These are phyloP conservation scores for Sabatieria punctata DNA, from an alignment of 2,888 invertebrate genomes.

Conservation along the genomic window DNA sequence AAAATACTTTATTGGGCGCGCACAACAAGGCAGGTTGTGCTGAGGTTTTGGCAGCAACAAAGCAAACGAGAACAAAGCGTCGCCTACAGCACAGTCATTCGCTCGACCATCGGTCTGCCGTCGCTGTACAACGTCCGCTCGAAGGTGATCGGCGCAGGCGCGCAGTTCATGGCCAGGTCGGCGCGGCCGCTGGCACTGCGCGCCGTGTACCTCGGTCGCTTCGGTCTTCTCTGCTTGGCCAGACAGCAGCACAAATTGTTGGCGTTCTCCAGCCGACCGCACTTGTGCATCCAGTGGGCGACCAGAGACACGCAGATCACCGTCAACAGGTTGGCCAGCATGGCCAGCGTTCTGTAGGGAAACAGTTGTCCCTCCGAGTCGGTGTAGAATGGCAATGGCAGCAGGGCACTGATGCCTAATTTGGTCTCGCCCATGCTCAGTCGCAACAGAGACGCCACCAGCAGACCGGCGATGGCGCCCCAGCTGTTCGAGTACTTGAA, in stretches of 20 bases:
- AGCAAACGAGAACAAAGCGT: too few species aligned
- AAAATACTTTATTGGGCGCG: too few species aligned
- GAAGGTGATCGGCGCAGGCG: background rate
- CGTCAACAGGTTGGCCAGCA: conserved; percentile 25
- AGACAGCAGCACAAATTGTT: background rate
- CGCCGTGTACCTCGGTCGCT: background rate
- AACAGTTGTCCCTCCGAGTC: conserved; percentile 27
- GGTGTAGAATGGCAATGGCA: conserved; percentile 18
- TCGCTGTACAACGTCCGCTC: too few species aligned
- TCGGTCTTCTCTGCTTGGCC: background rate
- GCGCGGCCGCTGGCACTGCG: background rate
- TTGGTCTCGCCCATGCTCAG: conserved; percentile 23
- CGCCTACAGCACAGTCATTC: too few species aligned
- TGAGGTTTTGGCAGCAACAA: too few species aligned
- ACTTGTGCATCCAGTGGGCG: conserved; percentile 1
- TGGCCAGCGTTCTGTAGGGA: conserved; percentile 34
- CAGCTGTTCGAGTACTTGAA: conserved; percentile 20
- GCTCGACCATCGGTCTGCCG: too few species aligned
- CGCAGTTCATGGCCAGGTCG: too few species aligned
- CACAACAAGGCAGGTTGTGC: too few species aligned
- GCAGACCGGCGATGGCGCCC: conserved; percentile 18
- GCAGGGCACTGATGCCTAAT: conserved; percentile 1
- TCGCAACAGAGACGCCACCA: conserved; percentile 19
- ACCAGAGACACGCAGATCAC: conserved; percentile 13
- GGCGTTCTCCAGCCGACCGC: background rate